Conservation (phyloP, 2,113 vertebrate genomes). For the Osmerus mordax region DNA sequence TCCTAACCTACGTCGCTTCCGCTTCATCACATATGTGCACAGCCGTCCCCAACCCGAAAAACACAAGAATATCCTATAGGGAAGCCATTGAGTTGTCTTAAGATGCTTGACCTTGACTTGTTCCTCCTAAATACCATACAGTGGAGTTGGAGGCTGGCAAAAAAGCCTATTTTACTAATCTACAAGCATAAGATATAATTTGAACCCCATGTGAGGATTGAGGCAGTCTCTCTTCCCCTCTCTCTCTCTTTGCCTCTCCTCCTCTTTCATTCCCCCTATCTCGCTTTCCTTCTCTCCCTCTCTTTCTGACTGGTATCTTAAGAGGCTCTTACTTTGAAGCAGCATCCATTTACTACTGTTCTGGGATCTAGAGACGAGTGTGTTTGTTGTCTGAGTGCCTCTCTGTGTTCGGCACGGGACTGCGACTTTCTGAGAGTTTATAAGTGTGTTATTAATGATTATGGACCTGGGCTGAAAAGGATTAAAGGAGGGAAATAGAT, state of each 20-base stretch:
- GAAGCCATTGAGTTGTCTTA: conserved; percentile 39
- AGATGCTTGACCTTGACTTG: conserved; percentile 55
- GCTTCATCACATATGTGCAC: too few species aligned
- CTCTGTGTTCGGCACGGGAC: not conserved
- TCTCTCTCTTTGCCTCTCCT: not conserved
- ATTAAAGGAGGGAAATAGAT: not conserved
- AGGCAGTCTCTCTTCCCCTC: conserved; percentile 2
- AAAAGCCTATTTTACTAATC: conserved; percentile 58
- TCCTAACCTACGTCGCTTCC: too few species aligned
- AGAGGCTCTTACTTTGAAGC: conserved; percentile 4
- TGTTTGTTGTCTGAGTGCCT: not conserved
- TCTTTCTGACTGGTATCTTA: conserved; percentile 29
- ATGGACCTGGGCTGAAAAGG: not conserved
- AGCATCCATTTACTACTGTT: conserved; percentile 14
- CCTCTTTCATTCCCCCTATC: not conserved
- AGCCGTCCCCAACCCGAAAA: not conserved
- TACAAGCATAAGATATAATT: conserved; percentile 41
- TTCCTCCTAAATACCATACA: conserved; percentile 42
- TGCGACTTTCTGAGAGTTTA: not conserved
- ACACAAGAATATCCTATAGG: not conserved
- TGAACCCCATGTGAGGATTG: conserved; percentile 30
- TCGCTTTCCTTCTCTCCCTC: conserved; percentile 14
- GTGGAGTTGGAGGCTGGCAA: conserved; percentile 43
- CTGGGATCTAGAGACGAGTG: conserved; percentile 24
- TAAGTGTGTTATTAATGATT: not conserved